Percentiles rank a stretch among this genome's conserved stretches.
These are phyloP conservation scores for Hecatera dysodea DNA, from an alignment of 2,888 invertebrate genomes.

Conservation along the genomic window DNA sequence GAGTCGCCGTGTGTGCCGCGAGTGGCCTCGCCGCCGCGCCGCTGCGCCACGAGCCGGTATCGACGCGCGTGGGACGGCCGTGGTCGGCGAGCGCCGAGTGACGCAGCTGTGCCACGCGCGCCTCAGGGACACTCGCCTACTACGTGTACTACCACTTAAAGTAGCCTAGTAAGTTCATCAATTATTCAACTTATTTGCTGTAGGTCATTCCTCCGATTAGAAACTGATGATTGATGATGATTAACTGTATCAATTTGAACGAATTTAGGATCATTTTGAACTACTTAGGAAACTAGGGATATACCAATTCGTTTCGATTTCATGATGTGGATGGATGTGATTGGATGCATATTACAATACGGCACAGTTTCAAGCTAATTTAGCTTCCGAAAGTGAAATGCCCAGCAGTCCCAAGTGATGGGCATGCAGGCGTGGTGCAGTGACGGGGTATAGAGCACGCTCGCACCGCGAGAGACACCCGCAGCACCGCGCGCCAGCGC, in stretches of 20 bases:
- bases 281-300: neutral
- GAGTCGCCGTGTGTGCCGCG: neutral
- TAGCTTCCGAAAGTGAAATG: neutral
- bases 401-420: too few relatives aligned
- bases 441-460: too few relatives aligned
- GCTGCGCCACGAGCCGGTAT: slow-evolving; percentile 23
- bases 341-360: neutral
- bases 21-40: slow-evolving; percentile 35
- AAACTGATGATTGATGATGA: too few relatives aligned
- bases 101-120: slow-evolving; percentile 1
- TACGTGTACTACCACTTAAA: neutral
- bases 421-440: too few relatives aligned
- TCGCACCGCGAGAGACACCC: neutral
- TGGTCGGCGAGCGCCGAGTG: slow-evolving; percentile 13
- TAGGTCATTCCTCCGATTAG: neutral
- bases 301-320: too few relatives aligned
- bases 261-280: neutral
- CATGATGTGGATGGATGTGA: neutral
- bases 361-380: neutral
- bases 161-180: neutral
- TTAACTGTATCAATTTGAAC: neutral
- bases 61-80: slow-evolving; percentile 32
- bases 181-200: slow-evolving; percentile 1
- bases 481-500: neutral
- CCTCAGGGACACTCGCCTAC: slow-evolving; percentile 3